Evolutionary conservation across 2,113 vertebrate species (phyloP).

Genomic region (Heloderma charlesbogerti): DNA sequence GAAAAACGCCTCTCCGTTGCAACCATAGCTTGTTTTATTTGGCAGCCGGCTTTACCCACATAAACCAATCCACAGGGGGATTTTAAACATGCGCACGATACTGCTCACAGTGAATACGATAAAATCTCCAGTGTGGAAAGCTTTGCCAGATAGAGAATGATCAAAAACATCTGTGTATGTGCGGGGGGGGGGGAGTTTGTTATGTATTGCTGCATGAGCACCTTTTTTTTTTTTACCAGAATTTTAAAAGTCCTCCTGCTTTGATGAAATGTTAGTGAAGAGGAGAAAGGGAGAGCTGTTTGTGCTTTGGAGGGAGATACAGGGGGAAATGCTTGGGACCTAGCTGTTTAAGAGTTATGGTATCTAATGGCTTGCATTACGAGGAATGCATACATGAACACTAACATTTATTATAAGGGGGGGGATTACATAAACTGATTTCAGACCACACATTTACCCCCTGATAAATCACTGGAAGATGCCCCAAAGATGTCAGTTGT

Average conservation of each 20-base stretch:
- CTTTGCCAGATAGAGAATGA: slow-evolving; percentile 40
- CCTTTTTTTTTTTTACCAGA: neutral
- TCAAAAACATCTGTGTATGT: slow-evolving; percentile 19
- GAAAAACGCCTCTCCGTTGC: slow-evolving; percentile 24
- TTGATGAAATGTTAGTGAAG: slow-evolving; percentile 14
- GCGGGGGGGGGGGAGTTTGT: neutral
- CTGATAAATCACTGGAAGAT: neutral
- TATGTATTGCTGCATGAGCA: neutral
- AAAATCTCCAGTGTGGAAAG: slow-evolving; percentile 16
- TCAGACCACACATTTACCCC: neutral
- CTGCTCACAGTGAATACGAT: slow-evolving; percentile 26
- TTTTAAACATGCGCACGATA: slow-evolving; percentile 25
- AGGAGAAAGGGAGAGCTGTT: no score
- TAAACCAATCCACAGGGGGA: slow-evolving; percentile 28
- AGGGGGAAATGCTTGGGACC: neutral
- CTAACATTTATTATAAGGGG: neutral
- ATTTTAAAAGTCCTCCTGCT: neutral
- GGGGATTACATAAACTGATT: neutral
- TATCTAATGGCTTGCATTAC: neutral
- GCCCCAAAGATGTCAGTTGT: neutral
- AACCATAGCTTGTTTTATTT: slow-evolving; percentile 41
- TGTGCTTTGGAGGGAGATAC: neutral
- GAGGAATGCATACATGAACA: neutral
- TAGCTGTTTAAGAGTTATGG: neutral
- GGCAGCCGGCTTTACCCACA: slow-evolving; percentile 31